These are phyloP conservation scores for Siniperca scherzeri DNA, from an alignment of 2,797 vertebrate species.

Conservation along the genomic window DNA sequence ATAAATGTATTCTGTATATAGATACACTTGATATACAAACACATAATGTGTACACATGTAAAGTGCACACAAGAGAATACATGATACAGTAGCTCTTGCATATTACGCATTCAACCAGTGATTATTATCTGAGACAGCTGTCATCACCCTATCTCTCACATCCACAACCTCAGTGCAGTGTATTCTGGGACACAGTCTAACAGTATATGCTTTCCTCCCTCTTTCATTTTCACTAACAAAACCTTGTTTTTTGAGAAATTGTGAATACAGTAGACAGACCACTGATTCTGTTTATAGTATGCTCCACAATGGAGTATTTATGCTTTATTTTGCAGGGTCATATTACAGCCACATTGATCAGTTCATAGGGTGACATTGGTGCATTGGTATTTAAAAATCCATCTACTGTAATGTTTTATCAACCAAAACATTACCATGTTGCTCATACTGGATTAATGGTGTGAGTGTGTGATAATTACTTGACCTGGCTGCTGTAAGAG, in stretches of 20 bases:
- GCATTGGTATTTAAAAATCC: constrained; percentile 8
- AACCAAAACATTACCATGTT: not conserved
- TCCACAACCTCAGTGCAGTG: constrained; percentile 1
- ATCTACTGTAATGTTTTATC: constrained; percentile 4
- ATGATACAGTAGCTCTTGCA: constrained; percentile 17
- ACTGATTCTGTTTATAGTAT: not conserved
- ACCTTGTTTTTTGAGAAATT: not conserved
- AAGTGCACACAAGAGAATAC: constrained; percentile 36
- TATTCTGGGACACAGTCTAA: constrained; percentile 9
- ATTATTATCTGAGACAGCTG: constrained; percentile 40
- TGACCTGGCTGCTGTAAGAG: constrained; percentile 13
- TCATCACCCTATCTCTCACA: constrained; percentile 35
- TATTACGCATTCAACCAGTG: constrained; percentile 7
- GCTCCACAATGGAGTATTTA: not conserved
- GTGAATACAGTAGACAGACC: not conserved
- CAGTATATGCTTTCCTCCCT: not conserved
- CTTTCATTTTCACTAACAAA: not conserved
- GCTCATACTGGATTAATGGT: not conserved
- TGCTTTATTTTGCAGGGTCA: not conserved
- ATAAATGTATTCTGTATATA: constrained; percentile 32
- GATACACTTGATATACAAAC: constrained; percentile 24
- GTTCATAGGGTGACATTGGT: not conserved
- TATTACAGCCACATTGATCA: not conserved
- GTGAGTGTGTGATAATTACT: constrained; percentile 11
- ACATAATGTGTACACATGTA: constrained; percentile 6